phyloP scores from a whole-genome alignment of 2,113 vertebrate genomes.

The Tachuris rubrigastra region DNA sequence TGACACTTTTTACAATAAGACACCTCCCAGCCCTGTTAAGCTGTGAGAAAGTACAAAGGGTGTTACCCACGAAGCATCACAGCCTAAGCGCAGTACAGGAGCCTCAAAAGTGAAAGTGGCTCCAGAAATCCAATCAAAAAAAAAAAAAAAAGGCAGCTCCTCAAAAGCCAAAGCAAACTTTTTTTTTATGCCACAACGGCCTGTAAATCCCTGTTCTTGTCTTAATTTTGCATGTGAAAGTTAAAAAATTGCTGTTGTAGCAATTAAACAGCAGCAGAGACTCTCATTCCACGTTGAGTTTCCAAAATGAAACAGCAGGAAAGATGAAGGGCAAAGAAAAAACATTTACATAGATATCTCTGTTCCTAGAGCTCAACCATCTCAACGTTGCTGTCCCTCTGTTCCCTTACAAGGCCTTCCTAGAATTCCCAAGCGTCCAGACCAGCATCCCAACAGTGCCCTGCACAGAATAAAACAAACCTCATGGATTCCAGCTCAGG shows the following conservation, averaged over 20 bases:
- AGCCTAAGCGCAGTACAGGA: rapidly evolving
- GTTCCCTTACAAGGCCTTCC: not conserved
- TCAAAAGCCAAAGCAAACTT: not conserved
- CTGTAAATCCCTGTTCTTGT: not conserved
- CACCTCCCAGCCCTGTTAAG: not conserved
- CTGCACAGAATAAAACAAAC: not conserved
- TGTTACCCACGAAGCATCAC: not conserved
- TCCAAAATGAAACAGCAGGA: not conserved
- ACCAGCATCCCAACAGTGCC: not conserved
- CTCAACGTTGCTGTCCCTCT: not conserved
- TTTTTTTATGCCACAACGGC: not conserved
- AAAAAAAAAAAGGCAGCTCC: not conserved
- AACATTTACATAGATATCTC: not conserved
- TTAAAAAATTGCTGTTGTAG: rapidly evolving
- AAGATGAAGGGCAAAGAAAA: not conserved
- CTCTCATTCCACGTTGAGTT: not conserved
- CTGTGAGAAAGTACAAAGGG: not conserved
- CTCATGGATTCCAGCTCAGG: not conserved
- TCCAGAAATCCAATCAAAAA: not conserved
- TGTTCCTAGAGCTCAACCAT: not conserved
- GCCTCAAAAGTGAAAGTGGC: not conserved
- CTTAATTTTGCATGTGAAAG: not conserved
- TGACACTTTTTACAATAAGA: not conserved
- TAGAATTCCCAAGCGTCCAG: rapidly evolving
- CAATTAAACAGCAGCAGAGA: not conserved